A percentile compares a stretch with the other conserved stretches of the same genome.
These are phyloP conservation scores for Hippocampus zosterae DNA, from an alignment of 2,113 vertebrate genomes.

Conservation along the genomic window DNA sequence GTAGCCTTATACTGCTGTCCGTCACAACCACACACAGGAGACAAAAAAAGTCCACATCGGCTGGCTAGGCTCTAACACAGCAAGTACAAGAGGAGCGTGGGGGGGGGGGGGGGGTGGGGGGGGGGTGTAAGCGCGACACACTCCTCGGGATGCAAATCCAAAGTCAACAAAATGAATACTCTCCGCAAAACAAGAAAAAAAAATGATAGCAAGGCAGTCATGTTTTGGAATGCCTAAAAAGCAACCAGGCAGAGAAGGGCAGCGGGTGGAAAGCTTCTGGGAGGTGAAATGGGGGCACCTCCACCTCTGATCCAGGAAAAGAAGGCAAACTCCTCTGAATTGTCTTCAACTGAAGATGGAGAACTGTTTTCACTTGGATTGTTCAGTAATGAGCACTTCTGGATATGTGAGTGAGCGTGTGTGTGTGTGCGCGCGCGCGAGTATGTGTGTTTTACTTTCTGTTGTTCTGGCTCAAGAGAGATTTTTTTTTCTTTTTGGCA, in stretches of 20 bases:
- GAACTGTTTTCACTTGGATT: slow-evolving; percentile 61
- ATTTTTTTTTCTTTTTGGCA: slow-evolving; percentile 75
- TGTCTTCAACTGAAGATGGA: slow-evolving; percentile 44
- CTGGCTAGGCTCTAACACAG: slow-evolving; percentile 61
- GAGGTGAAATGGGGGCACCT: slow-evolving; percentile 29
- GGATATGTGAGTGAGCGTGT: slow-evolving; percentile 47
- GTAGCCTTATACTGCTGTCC: slow-evolving; percentile 48
- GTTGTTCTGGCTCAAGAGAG: slow-evolving; percentile 72
- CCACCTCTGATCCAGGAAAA: slow-evolving; percentile 54
- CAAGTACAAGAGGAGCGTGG: slow-evolving; percentile 35
- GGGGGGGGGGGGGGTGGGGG: not conserved
- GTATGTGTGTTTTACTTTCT: slow-evolving; percentile 22
- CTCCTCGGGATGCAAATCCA: slow-evolving; percentile 43
- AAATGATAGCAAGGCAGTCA: slow-evolving; percentile 61
- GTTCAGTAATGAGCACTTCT: slow-evolving; percentile 73
- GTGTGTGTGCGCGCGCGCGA: slow-evolving; percentile 9
- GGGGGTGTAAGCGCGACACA: slow-evolving; percentile 15
- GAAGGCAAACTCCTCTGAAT: slow-evolving; percentile 72
- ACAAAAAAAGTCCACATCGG: slow-evolving; percentile 54
- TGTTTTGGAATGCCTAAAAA: slow-evolving; percentile 56
- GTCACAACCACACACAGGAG: slow-evolving; percentile 50
- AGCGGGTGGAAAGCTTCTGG: slow-evolving; percentile 39
- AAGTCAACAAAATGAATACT: slow-evolving; percentile 58
- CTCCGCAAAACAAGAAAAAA: slow-evolving; percentile 28
- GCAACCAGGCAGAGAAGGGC: slow-evolving; percentile 51